A percentile compares a stretch with the other conserved stretches of the same genome.
These are phyloP conservation scores for Denticeps clupeoides DNA, from an alignment of 2,797 vertebrate species.

Conservation along the genomic window DNA sequence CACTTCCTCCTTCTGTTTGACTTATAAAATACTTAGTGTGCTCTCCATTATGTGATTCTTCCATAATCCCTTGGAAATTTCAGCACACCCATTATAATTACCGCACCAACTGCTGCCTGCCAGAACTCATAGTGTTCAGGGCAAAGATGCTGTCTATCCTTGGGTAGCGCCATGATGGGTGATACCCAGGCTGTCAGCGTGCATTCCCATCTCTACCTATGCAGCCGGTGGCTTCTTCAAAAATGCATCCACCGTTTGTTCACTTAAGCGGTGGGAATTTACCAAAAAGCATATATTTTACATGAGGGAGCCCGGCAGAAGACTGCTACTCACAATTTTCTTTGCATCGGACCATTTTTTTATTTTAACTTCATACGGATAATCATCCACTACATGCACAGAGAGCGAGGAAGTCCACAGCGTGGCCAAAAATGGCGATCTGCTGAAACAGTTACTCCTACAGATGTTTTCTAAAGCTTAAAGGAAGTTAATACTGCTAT, in stretches of 20 bases:
- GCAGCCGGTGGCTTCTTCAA: conserved; percentile 52
- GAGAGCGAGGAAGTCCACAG: background rate
- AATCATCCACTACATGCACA: background rate
- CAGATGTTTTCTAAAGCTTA: conserved; percentile 14
- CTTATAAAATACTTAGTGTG: conserved; percentile 59
- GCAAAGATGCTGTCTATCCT: conserved; percentile 44
- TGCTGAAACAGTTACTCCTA: conserved; percentile 14
- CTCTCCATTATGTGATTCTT: conserved; percentile 48
- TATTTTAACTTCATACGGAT: no score
- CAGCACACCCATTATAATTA: conserved; percentile 52
- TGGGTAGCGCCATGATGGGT: conserved; percentile 44
- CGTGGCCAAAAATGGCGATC: background rate
- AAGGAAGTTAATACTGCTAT: conserved; percentile 13
- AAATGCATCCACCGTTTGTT: conserved; percentile 46
- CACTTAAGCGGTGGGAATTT: conserved; percentile 45
- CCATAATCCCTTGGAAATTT: conserved; percentile 49
- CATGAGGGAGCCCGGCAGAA: conserved; percentile 22
- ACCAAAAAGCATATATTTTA: conserved; percentile 13
- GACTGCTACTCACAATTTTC: conserved; percentile 26
- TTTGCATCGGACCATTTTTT: no score
- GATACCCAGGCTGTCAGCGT: conserved; percentile 50
- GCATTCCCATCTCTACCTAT: conserved; percentile 53
- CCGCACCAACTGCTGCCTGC: conserved; percentile 60
- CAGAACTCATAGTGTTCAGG: conserved; percentile 53
- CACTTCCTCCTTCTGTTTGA: conserved; percentile 17